Base-by-base conservation (phyloP, 2,888 invertebrate species). In the Oithona nana region DNA sequence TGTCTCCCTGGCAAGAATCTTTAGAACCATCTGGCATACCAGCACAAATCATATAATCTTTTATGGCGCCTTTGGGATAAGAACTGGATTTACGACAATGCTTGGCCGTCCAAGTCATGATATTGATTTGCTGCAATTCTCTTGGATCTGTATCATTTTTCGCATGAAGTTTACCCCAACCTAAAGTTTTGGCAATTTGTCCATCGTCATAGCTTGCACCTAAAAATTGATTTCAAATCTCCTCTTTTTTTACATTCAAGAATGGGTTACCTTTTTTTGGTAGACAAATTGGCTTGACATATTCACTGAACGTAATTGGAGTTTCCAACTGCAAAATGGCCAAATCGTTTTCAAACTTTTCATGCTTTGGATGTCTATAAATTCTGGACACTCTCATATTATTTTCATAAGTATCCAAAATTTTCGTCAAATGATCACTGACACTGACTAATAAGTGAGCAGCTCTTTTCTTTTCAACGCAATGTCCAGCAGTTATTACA, bases 291-390 rank as follows among this genome's bases (percentile, higher is more conserved):
- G 57, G 57, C 20, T 26, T 29, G 22, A 57, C 31, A 22, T 30
- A 24, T n/a, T 30, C 26, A 39, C 31, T 30, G 39, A 57, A 57
- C 6, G 22, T 4, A 24, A 57, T 11, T 16, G 28, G 11, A 11
- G n/a, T 6, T 57, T 57, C 31, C 31, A 57, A 30, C 31, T 57
- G 28, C 22, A 57, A 22, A 20, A 57, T 13, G 30, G 57, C 57
- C n/a, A 57, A 30, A 20, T 57, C 57, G 31, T 57, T 57, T 20
- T 30, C 4, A 31, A 11, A 28, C 24, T 20, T 30, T 30, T 4
- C 4, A 6, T 4, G 29, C 1, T 57, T 30, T 16, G 29, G 29
- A 57, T 57, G 57, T 20, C 28, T 57, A 22, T 20, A 22, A 49
- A 49, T 20, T 22, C 20, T 20, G 50, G 20, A 20, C 22, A 49